Percentiles rank a stretch among this genome's conserved stretches.
Conservation (phyloP, 2,113 vertebrate species). For the Chionodraco myersi region DNA sequence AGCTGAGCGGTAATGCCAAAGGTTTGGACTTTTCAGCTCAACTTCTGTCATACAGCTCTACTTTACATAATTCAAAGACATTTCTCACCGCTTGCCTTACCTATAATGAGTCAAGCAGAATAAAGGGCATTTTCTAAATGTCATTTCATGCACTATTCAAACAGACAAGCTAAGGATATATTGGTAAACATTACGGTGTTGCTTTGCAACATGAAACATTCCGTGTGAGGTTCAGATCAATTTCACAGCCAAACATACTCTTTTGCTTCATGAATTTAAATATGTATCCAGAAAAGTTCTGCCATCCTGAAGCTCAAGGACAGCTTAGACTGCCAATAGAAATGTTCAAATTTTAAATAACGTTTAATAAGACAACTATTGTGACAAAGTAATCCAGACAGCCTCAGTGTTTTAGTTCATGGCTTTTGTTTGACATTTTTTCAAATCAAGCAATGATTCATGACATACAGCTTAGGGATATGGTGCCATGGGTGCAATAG, state of each 20-base stretch:
- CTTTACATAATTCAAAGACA: conserved; percentile 58
- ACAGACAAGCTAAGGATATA: conserved; percentile 52
- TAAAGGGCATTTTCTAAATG: conserved; percentile 73
- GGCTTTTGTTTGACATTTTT: not conserved
- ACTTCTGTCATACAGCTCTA: conserved; percentile 28
- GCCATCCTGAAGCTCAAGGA: conserved; percentile 2
- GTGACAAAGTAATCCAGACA: not conserved
- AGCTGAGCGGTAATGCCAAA: conserved; percentile 12
- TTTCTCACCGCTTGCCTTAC: conserved; percentile 49
- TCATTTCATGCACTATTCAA: conserved; percentile 70
- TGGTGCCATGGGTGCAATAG: not conserved
- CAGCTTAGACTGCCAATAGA: not conserved
- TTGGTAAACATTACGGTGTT: conserved; percentile 55
- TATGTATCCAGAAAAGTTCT: conserved; percentile 25
- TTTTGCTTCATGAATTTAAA: conserved; percentile 58
- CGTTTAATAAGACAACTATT: not conserved
- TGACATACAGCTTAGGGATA: not conserved
- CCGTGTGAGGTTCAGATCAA: conserved; percentile 40
- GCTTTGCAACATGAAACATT: conserved; percentile 62
- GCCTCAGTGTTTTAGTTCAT: not conserved
- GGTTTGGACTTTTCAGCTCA: conserved; percentile 35
- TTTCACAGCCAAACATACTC: conserved; percentile 53
- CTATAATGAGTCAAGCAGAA: conserved; percentile 59
- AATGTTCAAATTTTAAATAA: not conserved
- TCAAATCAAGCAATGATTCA: not conserved